phyloP scores from a whole-genome alignment of 53 echinoderm and acorn worm genomes.

The Actinopyga echinites region DNA sequence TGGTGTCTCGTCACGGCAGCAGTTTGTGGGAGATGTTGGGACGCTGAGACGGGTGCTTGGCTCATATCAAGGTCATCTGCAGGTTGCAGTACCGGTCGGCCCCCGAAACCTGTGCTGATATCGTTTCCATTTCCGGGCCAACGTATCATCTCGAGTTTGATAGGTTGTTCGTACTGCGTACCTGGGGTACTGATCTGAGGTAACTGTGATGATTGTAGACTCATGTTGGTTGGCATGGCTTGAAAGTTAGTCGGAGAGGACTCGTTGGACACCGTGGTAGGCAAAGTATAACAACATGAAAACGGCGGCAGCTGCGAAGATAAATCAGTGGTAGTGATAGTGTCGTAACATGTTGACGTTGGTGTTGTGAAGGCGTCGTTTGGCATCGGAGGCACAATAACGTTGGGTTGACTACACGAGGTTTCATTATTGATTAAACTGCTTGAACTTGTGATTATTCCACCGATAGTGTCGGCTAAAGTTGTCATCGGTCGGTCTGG shows the following conservation, averaged over 20 bases:
- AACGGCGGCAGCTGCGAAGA: conserved; percentile 63
- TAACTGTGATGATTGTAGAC: neutral
- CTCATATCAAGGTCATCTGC: neutral
- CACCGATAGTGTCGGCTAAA: conserved; percentile 65
- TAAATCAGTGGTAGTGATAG: conserved; percentile 66
- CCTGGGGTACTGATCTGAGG: conserved; percentile 28
- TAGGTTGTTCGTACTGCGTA: conserved; percentile 73
- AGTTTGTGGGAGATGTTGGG: conserved; percentile 19
- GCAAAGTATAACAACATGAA: conserved; percentile 88
- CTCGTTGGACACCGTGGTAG: conserved; percentile 43
- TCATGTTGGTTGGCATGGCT: conserved; percentile 17
- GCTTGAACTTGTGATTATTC: conserved; percentile 91
- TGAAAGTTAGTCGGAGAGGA: conserved; percentile 25
- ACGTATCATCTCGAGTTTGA: conserved; percentile 78
- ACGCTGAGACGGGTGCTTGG: neutral
- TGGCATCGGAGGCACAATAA: conserved; percentile 46
- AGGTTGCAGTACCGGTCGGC: conserved; percentile 9
- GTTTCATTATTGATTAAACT: conserved; percentile 87
- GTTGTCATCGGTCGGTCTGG: conserved; percentile 54
- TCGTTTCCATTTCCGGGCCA: conserved; percentile 63
- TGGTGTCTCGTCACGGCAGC: conserved; percentile 18
- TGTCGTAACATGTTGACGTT: conserved; percentile 74
- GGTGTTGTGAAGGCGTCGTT: conserved; percentile 84
- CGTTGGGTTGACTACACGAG: conserved; percentile 57
- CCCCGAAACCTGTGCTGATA: neutral